Evolutionary conservation across 2,113 vertebrate species (phyloP).

Genomic region (Aix galericulata): DNA sequence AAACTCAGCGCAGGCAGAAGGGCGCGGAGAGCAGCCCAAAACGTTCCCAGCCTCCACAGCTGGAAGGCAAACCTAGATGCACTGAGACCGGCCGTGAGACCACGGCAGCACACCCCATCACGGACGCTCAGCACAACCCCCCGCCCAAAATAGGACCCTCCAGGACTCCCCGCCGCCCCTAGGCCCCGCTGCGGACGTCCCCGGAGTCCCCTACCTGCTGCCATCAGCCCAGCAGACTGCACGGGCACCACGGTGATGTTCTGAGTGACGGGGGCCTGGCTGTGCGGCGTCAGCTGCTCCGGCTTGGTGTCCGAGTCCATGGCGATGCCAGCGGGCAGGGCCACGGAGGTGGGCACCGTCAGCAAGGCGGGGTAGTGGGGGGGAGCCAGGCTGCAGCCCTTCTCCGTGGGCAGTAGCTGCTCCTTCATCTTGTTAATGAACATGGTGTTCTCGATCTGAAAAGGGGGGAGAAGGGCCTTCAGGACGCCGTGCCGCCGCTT

Average conservation of each 20-base stretch:
- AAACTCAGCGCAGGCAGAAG: not conserved
- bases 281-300: constrained; percentile 85
- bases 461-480: not conserved
- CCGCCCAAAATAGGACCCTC: not conserved
- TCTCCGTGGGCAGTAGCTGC: constrained; percentile 90
- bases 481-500: not conserved
- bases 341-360: constrained; percentile 89
- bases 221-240: constrained; percentile 95
- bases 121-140: not conserved
- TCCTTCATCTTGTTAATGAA: constrained; percentile 99
- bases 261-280: constrained; percentile 90
- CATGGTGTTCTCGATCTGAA: constrained; percentile 95
- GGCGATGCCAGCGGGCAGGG: constrained; percentile 84
- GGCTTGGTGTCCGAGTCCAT: constrained; percentile 80
- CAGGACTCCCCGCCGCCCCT: fast-evolving
- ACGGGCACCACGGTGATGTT: constrained; percentile 96
- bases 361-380: constrained; percentile 95
- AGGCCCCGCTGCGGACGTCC: fast-evolving
- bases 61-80: not conserved
- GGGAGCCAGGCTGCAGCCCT: constrained; percentile 85
- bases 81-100: not conserved
- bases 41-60: not conserved
- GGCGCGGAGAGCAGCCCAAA: not conserved
- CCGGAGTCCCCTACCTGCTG: constrained; percentile 82
- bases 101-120: not conserved